These are phyloP conservation scores for Pyrocephalus nanus DNA, from an alignment of 2,797 vertebrate genomes.

Conservation along the genomic window DNA sequence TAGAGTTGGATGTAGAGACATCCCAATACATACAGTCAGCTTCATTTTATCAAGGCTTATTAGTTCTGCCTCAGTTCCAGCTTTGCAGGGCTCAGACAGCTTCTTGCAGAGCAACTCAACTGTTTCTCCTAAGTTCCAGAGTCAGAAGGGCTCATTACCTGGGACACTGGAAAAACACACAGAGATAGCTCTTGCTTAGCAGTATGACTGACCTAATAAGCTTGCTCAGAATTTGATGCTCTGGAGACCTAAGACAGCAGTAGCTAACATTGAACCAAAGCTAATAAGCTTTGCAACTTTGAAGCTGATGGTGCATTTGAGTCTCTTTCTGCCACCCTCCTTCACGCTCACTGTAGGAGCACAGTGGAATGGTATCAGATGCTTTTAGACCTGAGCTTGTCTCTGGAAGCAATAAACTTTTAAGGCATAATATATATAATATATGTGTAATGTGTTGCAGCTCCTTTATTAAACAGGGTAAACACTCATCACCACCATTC, in stretches of 20 bases:
- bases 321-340: not conserved
- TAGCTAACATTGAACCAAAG: not conserved
- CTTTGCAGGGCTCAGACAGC: not conserved
- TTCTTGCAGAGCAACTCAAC: not conserved
- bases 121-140: not conserved
- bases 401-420: not conserved
- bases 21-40: not conserved
- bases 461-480: not conserved
- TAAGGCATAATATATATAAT: not conserved
- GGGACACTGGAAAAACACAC: not conserved
- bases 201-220: not conserved
- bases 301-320: not conserved
- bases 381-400: not conserved
- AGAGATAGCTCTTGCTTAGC: not conserved
- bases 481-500: not conserved
- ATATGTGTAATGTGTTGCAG: not conserved
- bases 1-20: not conserved
- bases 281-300: not conserved
- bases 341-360: not conserved
- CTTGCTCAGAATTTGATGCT: not conserved
- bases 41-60: not conserved
- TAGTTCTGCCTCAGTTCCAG: not conserved
- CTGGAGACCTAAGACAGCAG: not conserved
- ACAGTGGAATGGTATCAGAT: not conserved
- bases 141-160: not conserved